These are phyloP conservation scores for Rhingia campestris DNA, from an alignment of 2,888 invertebrate genomes.

Conservation along the genomic window DNA sequence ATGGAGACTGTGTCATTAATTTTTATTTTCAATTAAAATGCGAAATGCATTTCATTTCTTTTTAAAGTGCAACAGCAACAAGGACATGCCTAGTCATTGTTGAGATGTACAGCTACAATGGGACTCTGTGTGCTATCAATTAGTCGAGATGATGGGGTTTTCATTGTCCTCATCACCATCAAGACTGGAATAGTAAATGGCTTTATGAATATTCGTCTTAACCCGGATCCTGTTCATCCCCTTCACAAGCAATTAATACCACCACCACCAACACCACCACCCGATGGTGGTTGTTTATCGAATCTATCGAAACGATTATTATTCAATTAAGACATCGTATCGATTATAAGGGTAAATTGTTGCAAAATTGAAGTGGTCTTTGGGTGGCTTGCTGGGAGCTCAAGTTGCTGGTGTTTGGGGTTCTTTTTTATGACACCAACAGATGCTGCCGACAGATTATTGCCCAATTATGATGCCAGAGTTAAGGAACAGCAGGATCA, in stretches of 20 bases:
- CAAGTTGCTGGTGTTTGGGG: constrained; percentile 40
- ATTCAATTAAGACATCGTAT: constrained; percentile 72
- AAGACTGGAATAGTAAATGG: constrained; percentile 45
- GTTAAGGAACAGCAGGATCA: constrained; percentile 46
- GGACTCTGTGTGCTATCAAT: constrained; percentile 41
- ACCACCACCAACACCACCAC: constrained; percentile 38
- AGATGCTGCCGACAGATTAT: constrained; percentile 83
- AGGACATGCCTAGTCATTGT: not conserved
- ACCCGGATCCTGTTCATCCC: constrained; percentile 31
- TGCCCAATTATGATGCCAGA: constrained; percentile 81
- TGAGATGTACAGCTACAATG: constrained; percentile 18
- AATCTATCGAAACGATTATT: constrained; percentile 72
- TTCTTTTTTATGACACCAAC: constrained; percentile 80
- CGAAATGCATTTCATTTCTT: not conserved
- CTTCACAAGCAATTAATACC: constrained; percentile 48
- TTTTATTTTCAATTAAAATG: constrained; percentile 63
- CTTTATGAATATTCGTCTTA: constrained; percentile 67
- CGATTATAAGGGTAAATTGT: constrained; percentile 74
- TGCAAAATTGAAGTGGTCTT: constrained; percentile 65
- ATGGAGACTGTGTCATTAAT: constrained; percentile 60
- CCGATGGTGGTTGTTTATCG: constrained; percentile 42
- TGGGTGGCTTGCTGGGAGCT: constrained; percentile 44
- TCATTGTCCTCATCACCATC: constrained; percentile 2
- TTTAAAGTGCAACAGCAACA: not conserved
- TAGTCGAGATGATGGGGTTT: constrained; percentile 1